A percentile compares a stretch with the other conserved stretches of the same genome.
Conservation (phyloP, 2,888 invertebrate species). For the Spilosoma lubricipeda region DNA sequence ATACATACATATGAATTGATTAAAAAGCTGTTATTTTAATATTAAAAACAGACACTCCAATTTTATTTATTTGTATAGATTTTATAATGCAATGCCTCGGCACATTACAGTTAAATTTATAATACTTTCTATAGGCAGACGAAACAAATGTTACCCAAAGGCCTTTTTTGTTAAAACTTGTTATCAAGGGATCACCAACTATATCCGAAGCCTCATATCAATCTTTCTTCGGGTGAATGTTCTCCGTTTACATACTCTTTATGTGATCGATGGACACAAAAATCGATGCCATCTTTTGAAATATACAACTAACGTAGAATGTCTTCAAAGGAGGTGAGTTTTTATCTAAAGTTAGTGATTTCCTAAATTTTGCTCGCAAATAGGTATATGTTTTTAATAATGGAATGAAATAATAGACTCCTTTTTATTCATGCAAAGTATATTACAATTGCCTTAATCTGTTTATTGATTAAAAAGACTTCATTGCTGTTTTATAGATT, state of each 20-base stretch:
- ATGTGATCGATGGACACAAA: background rate
- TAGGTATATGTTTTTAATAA: background rate
- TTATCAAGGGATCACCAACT: background rate
- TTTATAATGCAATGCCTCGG: background rate
- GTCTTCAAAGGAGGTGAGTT: background rate
- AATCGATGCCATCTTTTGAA: background rate
- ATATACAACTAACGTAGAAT: background rate
- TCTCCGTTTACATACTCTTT: background rate
- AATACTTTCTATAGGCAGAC: background rate
- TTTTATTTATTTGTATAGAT: too few species aligned
- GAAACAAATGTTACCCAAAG: background rate
- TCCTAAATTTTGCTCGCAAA: slow-evolving; percentile 4
- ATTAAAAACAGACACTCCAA: too few species aligned
- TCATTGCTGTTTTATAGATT: slow-evolving; percentile 33
- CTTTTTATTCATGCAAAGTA: slow-evolving; percentile 43
- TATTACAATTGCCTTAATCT: slow-evolving; percentile 45
- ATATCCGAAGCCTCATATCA: background rate
- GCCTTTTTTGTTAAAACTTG: background rate
- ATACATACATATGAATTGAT: too few species aligned
- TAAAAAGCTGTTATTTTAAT: too few species aligned
- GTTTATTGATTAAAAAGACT: slow-evolving; percentile 43
- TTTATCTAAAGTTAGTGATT: slow-evolving; percentile 3
- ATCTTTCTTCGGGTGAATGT: background rate
- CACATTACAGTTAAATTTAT: background rate
- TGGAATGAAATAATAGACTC: slow-evolving; percentile 27